Evolutionary conservation across 2,113 vertebrate species (phyloP), one percentile per base, ranked within the genome.

Genomic region (Callorhinus ursinus): DNA sequence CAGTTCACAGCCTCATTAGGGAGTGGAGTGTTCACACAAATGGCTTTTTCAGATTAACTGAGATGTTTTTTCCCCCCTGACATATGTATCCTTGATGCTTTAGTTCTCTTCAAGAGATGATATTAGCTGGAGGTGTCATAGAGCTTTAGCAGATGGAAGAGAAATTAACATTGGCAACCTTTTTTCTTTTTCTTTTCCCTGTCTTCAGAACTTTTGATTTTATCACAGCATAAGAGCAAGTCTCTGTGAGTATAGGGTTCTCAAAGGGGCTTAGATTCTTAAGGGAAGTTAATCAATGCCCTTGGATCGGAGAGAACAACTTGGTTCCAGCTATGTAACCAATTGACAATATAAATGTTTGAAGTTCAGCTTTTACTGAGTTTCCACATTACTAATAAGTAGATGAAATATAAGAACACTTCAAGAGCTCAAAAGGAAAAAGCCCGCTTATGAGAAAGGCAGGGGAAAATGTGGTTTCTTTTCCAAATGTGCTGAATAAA

Each of bases 401-500:
- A 93, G 77, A 87, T 53, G 33, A 57, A 0, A 18, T 72, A 91
- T 82, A 77, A 94, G 96, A 96, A 88, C 63, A 79, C 42, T 76
- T 91, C 91, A 92, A 49, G 57, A 79, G 85, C 72, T 96, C 59
- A 31, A 46, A 80, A 49, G 19, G 13, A 28, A 33, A 1, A 92
- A 36, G 26, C 11, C 77, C 5, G 31, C 28, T 79, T 1, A 31
- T 13, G 65, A 93, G 39, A 95, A 87, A 76, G 36, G 24, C 87
- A 82, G 55, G 22, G 33, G 55, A 87, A 96, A 71, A 72, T 0
- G 7, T 6, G 9, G 51, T 46, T 97, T 97, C 84, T 53, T 31
- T 95, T 96, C 51, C 93, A 97, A 98, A 77, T 86, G 51, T 2
- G 83, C 51, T 55, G 91, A 94, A 95, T 97, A 81, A 72, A 96